These are phyloP conservation scores for Epinephelus coioides DNA, from an alignment of 2,797 vertebrate species.

Conservation along the genomic window DNA sequence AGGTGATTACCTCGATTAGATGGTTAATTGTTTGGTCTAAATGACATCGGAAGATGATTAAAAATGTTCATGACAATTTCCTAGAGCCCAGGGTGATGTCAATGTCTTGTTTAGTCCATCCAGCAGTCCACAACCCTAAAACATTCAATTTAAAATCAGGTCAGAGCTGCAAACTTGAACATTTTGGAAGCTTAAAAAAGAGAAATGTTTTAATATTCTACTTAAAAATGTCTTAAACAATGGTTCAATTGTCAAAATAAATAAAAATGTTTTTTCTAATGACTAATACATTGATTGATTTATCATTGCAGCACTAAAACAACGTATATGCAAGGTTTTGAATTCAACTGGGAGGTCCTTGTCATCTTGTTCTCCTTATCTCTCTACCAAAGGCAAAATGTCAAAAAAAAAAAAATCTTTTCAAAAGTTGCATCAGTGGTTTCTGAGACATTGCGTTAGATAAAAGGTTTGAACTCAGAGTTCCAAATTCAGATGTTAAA, in stretches of 20 bases:
- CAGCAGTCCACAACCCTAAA: neutral
- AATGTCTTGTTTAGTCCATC: neutral
- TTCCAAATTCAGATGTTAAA: conserved; percentile 4
- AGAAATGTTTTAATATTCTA: neutral
- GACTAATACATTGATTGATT: neutral
- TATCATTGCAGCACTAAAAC: neutral
- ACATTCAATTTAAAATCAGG: neutral
- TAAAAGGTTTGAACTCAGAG: neutral
- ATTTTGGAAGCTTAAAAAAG: neutral
- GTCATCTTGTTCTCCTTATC: neutral
- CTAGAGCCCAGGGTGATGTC: neutral
- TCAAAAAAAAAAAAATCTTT: neutral
- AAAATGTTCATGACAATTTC: neutral
- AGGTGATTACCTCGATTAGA: neutral
- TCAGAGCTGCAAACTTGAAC: neutral
- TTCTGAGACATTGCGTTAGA: neutral
- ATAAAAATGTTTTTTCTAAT: neutral
- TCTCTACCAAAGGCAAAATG: too few relatives aligned
- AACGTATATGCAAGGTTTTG: neutral
- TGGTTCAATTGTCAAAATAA: neutral
- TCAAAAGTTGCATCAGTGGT: neutral
- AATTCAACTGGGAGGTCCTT: neutral
- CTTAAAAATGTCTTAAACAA: neutral
- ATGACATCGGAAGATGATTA: neutral
- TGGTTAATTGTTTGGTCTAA: neutral